Conservation (phyloP, 2,113 vertebrate species). For the Prunella fulvescens region DNA sequence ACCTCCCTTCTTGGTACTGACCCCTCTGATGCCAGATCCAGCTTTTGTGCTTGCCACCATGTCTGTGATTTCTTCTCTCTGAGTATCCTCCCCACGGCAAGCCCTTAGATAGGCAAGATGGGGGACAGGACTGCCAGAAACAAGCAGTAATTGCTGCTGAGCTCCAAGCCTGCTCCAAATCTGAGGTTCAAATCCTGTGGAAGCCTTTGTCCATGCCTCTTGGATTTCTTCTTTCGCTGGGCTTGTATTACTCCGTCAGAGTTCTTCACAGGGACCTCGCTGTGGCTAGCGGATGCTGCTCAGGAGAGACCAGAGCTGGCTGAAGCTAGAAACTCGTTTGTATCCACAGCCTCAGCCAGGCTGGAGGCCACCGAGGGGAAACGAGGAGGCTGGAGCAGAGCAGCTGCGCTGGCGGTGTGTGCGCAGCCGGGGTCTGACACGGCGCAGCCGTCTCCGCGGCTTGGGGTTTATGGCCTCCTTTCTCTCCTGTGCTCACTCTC, state of each 20-base stretch:
- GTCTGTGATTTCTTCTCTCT: not conserved
- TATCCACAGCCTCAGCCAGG: not conserved
- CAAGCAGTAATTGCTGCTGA: not conserved
- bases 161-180: not conserved
- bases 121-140: not conserved
- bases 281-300: not conserved
- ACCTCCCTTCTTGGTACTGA: not conserved
- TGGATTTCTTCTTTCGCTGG: not conserved
- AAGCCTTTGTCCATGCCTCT: not conserved
- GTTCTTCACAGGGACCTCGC: not conserved
- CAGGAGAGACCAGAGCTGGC: not conserved
- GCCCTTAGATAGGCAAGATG: not conserved
- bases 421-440: not conserved
- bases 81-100: fast-evolving
- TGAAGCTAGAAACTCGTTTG: not conserved
- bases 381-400: not conserved
- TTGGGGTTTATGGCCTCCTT: not conserved
- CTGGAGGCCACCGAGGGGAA: slow-evolving; percentile 39
- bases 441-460: not conserved
- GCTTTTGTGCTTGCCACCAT: not conserved
- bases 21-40: not conserved
- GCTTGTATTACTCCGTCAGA: not conserved
- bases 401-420: not conserved
- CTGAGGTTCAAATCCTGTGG: not conserved
- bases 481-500: not conserved